These are phyloP conservation scores for Macropodus opercularis DNA, from an alignment of 2,797 vertebrate species.

Conservation along the genomic window DNA sequence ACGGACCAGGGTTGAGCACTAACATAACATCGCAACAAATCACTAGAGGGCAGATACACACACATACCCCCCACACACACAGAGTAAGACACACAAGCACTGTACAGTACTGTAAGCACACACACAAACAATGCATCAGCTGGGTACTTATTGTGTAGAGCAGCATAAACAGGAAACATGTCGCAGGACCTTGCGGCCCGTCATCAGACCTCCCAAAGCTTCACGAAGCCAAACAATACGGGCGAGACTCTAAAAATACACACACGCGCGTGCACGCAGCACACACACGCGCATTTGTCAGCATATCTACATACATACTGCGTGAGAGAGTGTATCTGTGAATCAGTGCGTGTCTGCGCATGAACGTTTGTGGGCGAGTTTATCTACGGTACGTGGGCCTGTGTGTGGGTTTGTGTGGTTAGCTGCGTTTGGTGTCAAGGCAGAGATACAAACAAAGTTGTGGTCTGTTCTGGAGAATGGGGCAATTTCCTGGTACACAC, in stretches of 20 bases:
- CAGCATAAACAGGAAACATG: slow-evolving; percentile 74
- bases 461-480: slow-evolving; percentile 58
- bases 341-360: slow-evolving; percentile 9
- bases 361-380: slow-evolving; percentile 7
- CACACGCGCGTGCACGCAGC: slow-evolving; percentile 26
- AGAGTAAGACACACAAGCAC: slow-evolving; percentile 40
- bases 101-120: slow-evolving; percentile 41
- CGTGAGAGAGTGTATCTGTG: slow-evolving; percentile 24
- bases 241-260: slow-evolving; percentile 66
- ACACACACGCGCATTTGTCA: slow-evolving; percentile 29
- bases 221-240: slow-evolving; percentile 60
- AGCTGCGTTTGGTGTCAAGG: slow-evolving; percentile 49
- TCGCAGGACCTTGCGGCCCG: slow-evolving; percentile 49
- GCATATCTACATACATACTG: slow-evolving; percentile 13
- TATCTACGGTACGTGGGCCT: slow-evolving; percentile 8
- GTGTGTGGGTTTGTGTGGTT: slow-evolving; percentile 43
- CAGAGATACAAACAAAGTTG: slow-evolving; percentile 67
- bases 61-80: slow-evolving; percentile 35
- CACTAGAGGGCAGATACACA: slow-evolving; percentile 30
- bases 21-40: slow-evolving; percentile 57
- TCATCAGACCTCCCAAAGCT: slow-evolving; percentile 68
- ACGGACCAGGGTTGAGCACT: slow-evolving; percentile 22
- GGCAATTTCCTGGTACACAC: slow-evolving; percentile 70
- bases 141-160: slow-evolving; percentile 64
- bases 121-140: slow-evolving; percentile 51